A percentile compares a stretch with the other conserved stretches of the same genome.
Conservation (phyloP, 2,113 vertebrate species). For the Dipodomys ordii region DNA sequence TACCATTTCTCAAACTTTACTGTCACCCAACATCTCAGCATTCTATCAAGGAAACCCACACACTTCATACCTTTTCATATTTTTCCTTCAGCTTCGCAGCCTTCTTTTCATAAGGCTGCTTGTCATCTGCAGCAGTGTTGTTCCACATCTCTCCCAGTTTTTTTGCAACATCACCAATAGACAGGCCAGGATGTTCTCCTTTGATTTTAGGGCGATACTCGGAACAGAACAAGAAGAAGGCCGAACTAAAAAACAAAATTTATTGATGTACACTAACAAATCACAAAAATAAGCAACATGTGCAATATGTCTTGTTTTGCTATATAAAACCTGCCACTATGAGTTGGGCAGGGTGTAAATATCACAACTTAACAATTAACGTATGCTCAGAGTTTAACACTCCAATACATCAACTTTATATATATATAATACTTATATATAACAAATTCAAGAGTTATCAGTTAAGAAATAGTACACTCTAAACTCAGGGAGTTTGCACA, state of each 20-base stretch:
- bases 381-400: background rate
- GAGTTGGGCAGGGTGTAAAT: background rate
- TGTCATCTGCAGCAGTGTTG: slow-evolving; percentile 92
- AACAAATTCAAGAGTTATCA: background rate
- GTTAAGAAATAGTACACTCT: background rate
- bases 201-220: slow-evolving; percentile 98
- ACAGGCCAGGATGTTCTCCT: slow-evolving; percentile 92
- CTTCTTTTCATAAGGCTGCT: slow-evolving; percentile 97
- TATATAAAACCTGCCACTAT: background rate
- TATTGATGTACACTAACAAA: background rate
- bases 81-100: slow-evolving; percentile 98
- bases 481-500: background rate
- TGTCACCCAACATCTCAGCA: no score
- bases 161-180: slow-evolving; percentile 96
- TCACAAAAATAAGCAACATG: background rate
- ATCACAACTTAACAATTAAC: background rate
- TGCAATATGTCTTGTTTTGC: background rate
- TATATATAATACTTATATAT: background rate
- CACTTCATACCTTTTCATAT: slow-evolving; percentile 94
- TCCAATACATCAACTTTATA: background rate
- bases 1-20: background rate
- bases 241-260: slow-evolving; percentile 89
- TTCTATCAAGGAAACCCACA: background rate
- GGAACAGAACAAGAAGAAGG: slow-evolving; percentile 98
- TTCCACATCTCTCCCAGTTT: slow-evolving; percentile 99